Conservation (phyloP, 2,113 vertebrate species). For the Tachysurus fulvidraco region DNA sequence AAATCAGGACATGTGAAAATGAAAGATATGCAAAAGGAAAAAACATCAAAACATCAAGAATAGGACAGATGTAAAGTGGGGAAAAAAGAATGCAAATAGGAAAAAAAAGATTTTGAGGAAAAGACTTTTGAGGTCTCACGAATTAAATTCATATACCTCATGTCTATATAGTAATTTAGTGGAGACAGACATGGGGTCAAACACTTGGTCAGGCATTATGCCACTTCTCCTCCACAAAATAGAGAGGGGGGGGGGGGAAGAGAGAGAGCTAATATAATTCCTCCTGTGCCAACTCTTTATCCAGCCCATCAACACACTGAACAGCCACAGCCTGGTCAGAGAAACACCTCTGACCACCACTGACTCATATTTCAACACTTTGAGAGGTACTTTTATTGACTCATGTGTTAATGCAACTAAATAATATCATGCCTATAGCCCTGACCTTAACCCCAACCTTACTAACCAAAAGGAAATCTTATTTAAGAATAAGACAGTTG, state of each 20-base stretch:
- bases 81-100: neutral
- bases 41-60: neutral
- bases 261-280: slow-evolving; percentile 3
- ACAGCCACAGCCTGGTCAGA: slow-evolving; percentile 22
- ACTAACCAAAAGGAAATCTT: neutral
- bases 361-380: neutral
- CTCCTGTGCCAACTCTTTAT: slow-evolving; percentile 35
- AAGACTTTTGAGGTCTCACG: neutral
- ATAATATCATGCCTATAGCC: neutral
- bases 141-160: neutral
- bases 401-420: neutral
- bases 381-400: neutral
- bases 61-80: neutral
- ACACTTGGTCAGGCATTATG: slow-evolving; percentile 30
- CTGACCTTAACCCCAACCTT: neutral
- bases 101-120: neutral
- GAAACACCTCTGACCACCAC: slow-evolving; percentile 8
- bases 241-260: no score
- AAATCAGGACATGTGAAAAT: neutral
- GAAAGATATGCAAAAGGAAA: neutral
- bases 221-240: slow-evolving; percentile 13
- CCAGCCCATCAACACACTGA: slow-evolving; percentile 26
- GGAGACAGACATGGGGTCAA: slow-evolving; percentile 45
- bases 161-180: slow-evolving; percentile 47
- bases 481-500: neutral